These are phyloP conservation scores for Lasius fuliginosus DNA, from an alignment of 2,888 invertebrate species.

Conservation along the genomic window DNA sequence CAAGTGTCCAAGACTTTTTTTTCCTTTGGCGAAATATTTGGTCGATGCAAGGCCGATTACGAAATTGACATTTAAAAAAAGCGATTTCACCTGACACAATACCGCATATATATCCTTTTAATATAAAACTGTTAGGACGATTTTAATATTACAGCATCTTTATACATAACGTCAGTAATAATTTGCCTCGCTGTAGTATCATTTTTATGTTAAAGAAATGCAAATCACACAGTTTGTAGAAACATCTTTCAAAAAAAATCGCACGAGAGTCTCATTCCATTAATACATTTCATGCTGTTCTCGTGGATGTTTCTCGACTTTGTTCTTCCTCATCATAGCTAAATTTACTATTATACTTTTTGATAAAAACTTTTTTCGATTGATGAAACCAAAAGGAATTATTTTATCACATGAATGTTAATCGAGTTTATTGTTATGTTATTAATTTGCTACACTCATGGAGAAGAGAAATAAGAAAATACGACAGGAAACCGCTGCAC, in stretches of 20 bases:
- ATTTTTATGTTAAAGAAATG: background rate
- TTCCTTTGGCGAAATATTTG: conserved; percentile 4
- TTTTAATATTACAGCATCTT: background rate
- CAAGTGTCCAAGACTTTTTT: conserved; percentile 25
- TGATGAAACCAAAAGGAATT: background rate
- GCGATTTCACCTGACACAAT: conserved; percentile 18
- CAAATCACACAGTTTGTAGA: background rate
- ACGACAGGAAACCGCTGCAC: conserved; percentile 25
- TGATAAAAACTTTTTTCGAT: background rate
- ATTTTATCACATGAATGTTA: background rate
- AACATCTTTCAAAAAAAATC: background rate
- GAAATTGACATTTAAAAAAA: conserved; percentile 39
- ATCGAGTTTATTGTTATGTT: background rate
- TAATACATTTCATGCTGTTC: background rate
- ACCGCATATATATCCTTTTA: background rate
- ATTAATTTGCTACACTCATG: conserved; percentile 18
- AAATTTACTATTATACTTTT: background rate
- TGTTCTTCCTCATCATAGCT: background rate
- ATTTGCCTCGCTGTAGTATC: background rate
- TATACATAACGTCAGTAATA: background rate
- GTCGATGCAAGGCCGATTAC: conserved; percentile 13
- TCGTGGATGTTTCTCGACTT: background rate
- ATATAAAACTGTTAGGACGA: background rate
- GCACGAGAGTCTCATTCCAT: background rate
- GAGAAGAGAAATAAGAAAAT: conserved; percentile 1